Conservation (phyloP, 2,888 invertebrate species). For the Marronus borbonicus region DNA sequence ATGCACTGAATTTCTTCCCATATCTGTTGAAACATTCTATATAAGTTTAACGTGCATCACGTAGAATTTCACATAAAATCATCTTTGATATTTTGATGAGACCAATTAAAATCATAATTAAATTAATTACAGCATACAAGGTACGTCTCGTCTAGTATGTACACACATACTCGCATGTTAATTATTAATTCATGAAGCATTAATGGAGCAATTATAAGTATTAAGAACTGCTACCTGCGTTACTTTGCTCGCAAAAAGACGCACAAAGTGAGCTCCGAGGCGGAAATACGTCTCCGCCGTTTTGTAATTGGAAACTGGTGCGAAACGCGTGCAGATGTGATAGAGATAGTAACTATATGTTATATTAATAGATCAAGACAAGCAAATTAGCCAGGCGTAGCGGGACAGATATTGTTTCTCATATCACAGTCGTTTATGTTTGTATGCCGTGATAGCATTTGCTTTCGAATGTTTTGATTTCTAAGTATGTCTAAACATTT, state of each 20-base stretch:
- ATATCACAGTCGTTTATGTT: background rate
- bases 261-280: conserved; percentile 23
- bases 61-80: background rate
- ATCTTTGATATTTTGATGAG: conserved; percentile 33
- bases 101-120: conserved; percentile 39
- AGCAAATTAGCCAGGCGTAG: conserved; percentile 25
- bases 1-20: background rate
- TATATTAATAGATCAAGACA: conserved; percentile 24
- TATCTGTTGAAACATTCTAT: background rate
- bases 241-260: conserved; percentile 24
- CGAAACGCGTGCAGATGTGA: conserved; percentile 38
- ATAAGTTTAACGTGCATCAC: background rate
- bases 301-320: conserved; percentile 28
- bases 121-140: conserved; percentile 23
- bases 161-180: conserved; percentile 17
- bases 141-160: background rate
- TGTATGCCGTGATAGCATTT: background rate
- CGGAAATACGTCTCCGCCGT: conserved; percentile 29
- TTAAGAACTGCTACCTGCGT: conserved; percentile 39
- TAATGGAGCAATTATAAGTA: conserved; percentile 47
- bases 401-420: conserved; percentile 7
- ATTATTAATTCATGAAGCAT: conserved; percentile 46
- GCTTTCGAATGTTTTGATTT: no score
- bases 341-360: conserved; percentile 26
- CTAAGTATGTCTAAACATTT: no score